Conservation (phyloP, 2,888 invertebrate genomes). For the Hymenopus coronatus region DNA sequence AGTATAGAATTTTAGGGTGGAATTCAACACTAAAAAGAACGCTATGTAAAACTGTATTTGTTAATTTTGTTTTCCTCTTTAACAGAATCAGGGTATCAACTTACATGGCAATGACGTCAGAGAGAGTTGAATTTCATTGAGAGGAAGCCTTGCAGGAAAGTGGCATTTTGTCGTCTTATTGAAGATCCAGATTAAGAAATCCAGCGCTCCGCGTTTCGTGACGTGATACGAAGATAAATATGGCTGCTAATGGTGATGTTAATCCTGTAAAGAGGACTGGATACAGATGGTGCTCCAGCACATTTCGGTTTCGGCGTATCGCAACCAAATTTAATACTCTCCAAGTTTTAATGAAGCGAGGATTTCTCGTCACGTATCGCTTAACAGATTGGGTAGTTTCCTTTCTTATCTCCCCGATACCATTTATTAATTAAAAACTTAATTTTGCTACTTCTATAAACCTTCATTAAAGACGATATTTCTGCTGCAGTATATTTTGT, state of each 20-base stretch:
- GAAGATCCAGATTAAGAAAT: background rate
- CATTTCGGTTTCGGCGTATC: background rate
- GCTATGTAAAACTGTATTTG: no score
- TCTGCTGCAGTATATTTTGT: no score
- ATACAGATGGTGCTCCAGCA: background rate
- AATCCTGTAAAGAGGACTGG: background rate
- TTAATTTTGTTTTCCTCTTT: no score
- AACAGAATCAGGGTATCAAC: no score
- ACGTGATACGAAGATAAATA: background rate
- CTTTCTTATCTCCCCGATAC: no score
- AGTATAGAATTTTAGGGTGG: no score
- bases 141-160: background rate
- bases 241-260: background rate
- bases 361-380: background rate
- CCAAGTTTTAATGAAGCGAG: background rate
- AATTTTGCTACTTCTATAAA: no score
- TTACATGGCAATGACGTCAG: background rate
- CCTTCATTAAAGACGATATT: no score
- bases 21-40: no score
- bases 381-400: background rate
- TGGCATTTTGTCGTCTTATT: background rate
- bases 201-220: background rate
- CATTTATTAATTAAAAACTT: no score
- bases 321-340: background rate
- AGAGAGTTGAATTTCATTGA: background rate